Evolutionary conservation across 1,140 invertebrate species (phyloP).

Genomic region (Trinorchestia longiramus): DNA sequence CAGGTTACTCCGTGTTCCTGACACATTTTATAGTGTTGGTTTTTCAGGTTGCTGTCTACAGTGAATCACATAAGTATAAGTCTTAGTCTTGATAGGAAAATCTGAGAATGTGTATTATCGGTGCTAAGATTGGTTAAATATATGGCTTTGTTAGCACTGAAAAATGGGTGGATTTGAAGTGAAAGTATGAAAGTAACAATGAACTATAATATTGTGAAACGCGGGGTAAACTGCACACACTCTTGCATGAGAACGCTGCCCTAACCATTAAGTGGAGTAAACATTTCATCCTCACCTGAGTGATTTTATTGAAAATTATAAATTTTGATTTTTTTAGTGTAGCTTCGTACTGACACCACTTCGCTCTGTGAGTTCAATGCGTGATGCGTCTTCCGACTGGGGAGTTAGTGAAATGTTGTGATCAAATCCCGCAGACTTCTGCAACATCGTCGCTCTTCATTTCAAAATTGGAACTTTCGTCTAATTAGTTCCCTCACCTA

Average conservation of each 20-base stretch:
- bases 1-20: not conserved
- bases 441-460: not conserved
- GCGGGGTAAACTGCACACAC: no score
- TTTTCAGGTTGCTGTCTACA: not conserved
- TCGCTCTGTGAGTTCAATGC: not conserved
- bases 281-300: not conserved
- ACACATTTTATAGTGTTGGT: not conserved
- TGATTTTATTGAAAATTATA: not conserved
- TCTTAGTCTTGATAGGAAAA: not conserved
- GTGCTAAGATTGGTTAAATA: not conserved
- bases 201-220: not conserved
- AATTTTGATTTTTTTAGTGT: no score
- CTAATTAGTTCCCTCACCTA: not conserved
- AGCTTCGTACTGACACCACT: no score
- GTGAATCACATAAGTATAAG: not conserved
- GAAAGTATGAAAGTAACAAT: not conserved
- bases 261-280: no score
- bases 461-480: not conserved
- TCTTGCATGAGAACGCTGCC: not conserved
- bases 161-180: not conserved
- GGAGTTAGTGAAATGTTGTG: not conserved
- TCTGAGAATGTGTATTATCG: not conserved
- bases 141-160: not conserved
- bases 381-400: not conserved
- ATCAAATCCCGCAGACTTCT: not conserved